Evolutionary conservation across 2,888 invertebrate genomes (phyloP).

Genomic region (Hydrotaea cyrtoneurina): DNA sequence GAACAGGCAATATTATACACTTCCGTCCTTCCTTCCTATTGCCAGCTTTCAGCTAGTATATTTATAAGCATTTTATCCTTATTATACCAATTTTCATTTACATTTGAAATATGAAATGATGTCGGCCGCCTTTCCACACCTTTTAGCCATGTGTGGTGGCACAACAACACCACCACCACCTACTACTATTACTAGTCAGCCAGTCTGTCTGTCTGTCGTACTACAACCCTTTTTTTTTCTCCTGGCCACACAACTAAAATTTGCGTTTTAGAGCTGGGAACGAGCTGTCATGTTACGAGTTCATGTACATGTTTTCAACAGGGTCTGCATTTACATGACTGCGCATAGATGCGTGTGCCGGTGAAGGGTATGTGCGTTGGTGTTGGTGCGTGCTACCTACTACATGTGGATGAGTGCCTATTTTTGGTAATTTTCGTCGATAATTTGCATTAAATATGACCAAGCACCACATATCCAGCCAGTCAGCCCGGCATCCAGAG

Average conservation of each 20-base stretch:
- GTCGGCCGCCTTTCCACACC: not conserved
- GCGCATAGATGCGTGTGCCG: not conserved
- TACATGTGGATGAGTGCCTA: slow-evolving; percentile 49
- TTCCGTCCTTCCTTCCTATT: not conserved
- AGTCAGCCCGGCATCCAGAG: not conserved
- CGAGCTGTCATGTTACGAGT: not conserved
- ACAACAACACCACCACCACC: not conserved
- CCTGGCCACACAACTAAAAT: not conserved
- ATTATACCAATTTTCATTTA: slow-evolving; percentile 11
- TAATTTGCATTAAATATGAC: slow-evolving; percentile 65
- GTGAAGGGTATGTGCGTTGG: not conserved
- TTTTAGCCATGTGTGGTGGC: not conserved
- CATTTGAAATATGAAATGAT: slow-evolving; percentile 4
- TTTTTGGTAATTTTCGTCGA: slow-evolving; percentile 54
- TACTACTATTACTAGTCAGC: not conserved
- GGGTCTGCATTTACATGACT: not conserved
- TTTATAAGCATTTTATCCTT: not conserved
- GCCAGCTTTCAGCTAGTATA: not conserved
- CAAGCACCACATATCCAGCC: slow-evolving; percentile 36
- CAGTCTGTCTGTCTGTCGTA: too few species aligned
- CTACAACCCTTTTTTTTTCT: too few species aligned
- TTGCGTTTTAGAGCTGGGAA: not conserved
- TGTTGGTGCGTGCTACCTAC: not conserved
- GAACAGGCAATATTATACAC: not conserved
- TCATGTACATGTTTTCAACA: not conserved